Evolutionary conservation across 35 echinoderm and acorn worm species (phyloP).

Genomic region (Antedon bifida): DNA sequence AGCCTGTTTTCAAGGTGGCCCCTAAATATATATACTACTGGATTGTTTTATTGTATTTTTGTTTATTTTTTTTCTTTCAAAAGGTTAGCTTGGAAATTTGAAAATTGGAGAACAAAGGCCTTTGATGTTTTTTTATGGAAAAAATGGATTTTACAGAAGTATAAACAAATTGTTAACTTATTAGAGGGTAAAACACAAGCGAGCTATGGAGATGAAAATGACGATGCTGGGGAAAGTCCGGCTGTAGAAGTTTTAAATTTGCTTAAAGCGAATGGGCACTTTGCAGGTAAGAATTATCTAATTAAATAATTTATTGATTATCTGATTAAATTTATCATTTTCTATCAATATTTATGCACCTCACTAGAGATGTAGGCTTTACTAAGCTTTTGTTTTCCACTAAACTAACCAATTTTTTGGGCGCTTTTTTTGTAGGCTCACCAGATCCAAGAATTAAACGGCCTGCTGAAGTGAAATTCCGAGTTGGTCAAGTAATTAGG

Average conservation of each 20-base stretch:
- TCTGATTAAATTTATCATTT: too few relatives aligned
- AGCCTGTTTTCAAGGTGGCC: too few relatives aligned
- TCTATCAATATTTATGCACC: too few relatives aligned
- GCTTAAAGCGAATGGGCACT: not conserved
- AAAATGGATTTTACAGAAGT: not conserved
- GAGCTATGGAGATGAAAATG: not conserved
- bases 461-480: slow-evolving; percentile 53
- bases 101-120: not conserved
- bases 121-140: not conserved
- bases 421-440: slow-evolving; percentile 41
- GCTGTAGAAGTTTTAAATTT: not conserved
- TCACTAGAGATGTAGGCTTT: too few relatives aligned
- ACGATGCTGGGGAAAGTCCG: not conserved
- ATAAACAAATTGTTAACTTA: not conserved
- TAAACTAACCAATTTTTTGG: too few relatives aligned
- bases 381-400: too few relatives aligned
- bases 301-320: too few relatives aligned
- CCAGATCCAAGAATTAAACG: slow-evolving; percentile 57
- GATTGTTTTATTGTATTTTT: not conserved
- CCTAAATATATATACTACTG: too few relatives aligned
- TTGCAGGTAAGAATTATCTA: not conserved
- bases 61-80: not conserved
- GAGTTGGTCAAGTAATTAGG: slow-evolving; percentile 79
- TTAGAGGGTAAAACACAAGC: not conserved
- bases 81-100: not conserved